These are phyloP conservation scores for Stichopus horrens DNA, from an alignment of 53 echinoderm and acorn worm species.

Conservation along the genomic window DNA sequence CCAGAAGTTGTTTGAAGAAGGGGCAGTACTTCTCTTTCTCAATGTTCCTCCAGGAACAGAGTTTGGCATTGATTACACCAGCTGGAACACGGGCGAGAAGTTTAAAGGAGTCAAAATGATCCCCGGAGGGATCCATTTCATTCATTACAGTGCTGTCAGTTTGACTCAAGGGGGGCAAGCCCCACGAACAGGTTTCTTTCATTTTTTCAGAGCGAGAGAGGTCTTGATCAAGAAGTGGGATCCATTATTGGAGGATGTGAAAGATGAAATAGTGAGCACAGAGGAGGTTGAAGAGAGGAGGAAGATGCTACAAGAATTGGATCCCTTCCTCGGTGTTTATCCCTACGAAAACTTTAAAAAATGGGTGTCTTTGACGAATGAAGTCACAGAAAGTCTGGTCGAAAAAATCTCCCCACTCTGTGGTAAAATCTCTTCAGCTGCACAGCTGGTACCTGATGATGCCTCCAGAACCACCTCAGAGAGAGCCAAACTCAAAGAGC, in stretches of 20 bases:
- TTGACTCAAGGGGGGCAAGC: conserved; percentile 54
- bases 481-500: conserved; percentile 65
- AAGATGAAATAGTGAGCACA: conserved; percentile 45
- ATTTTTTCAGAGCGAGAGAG: conserved; percentile 68
- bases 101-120: conserved; percentile 99
- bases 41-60: conserved; percentile 91
- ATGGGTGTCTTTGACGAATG: conserved; percentile 87
- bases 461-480: conserved; percentile 73
- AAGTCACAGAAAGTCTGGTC: conserved; percentile 62
- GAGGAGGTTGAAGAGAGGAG: conserved; percentile 61
- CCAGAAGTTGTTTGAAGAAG: conserved; percentile 80
- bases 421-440: conserved; percentile 79
- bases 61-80: conserved; percentile 96
- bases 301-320: conserved; percentile 57
- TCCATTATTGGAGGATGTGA: conserved; percentile 67
- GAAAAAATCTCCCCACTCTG: conserved; percentile 53
- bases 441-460: conserved; percentile 81
- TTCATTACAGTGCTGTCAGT: conserved; percentile 91
- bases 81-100: conserved; percentile 83
- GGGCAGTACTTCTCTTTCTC: conserved; percentile 82
- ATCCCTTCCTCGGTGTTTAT: conserved; percentile 77
- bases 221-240: conserved; percentile 84
- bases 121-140: conserved; percentile 86
- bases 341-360: conserved; percentile 88
- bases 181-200: conserved; percentile 89